Evolutionary conservation across 2,888 invertebrate species (phyloP), one percentile per base, ranked within the genome.

Genomic region (Coleophora flavipennella): DNA sequence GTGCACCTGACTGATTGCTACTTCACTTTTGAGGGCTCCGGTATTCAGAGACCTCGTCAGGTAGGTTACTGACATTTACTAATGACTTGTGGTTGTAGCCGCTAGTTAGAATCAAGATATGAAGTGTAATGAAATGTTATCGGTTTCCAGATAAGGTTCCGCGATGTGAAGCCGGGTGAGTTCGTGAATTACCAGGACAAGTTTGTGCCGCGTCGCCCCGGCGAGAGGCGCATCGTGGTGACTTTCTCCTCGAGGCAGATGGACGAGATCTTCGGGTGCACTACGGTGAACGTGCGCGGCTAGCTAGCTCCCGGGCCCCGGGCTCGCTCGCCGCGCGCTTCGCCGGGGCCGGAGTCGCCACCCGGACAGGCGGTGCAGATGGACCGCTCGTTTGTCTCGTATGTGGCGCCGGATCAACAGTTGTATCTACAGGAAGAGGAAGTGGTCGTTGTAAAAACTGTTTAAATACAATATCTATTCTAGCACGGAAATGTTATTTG

Each of bases 11-110:
- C 90, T 1, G 86, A 89, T 45, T 92, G 92, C 70, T 85, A 84
- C 59, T 89, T 91, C 62, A 88, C 88, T 1, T 85, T 92, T 41
- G 92, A 92, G 75, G 92, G 92, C 20, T 86, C 90, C 8, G 91
- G 92, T 33, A 67, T 91, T 7, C 87, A 87, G 50, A 78, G 88
- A 55, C 89, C 89, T 31, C 84, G 88, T 65, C 86, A 87, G 66
- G 83, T 88, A 20, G 6, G 20, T 20, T 20, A 60, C 41, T 40
- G 36, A 8, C 13, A 27, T 13, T 35, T 1, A n/a, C 33, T 11
- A 36, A 3, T 8, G 33, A n/a, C 8, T 1, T 29, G 9, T 4
- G 11, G 29, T 1, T 29, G 4, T 29, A 8, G 10, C 28, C 10
- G 10, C 28, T 29, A n/a, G 7, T 29, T 8, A 29, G 29, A 9